Evolutionary conservation across 2,888 invertebrate genomes (phyloP), one percentile per base, ranked within the genome.

Genomic region (Cenopis cana): DNA sequence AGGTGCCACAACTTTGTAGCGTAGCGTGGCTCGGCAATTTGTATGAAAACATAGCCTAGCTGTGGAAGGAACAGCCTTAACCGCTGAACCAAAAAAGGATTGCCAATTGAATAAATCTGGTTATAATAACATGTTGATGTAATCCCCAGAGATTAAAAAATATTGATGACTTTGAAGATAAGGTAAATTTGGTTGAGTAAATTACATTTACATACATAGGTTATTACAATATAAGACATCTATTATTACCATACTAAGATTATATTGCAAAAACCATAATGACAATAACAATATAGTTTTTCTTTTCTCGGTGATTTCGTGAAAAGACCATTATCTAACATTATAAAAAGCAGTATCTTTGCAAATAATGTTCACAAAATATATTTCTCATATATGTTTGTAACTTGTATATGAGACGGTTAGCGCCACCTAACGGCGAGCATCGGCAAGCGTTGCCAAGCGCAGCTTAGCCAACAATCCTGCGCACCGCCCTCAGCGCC

Each of bases 341-440:
- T 69, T 56, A 20, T 72, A 66, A 57, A 67, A 72, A 72, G 54
- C 54, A 18, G 6, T 14, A 52, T 12, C 20, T 41, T 12, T 41
- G 38, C 11, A 41, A 41, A 24, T 14, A 14, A 54, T 50, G 2
- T 17, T 54, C 12, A 29, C 5, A 24, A 14, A 20, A 20, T 20
- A 52, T 20, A 14, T 14, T 29, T 29, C 2, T 54, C 0, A 54
- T 24, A 18, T 55, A 24, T 24, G 24, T 24, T 24, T 24, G 24
- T 24, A 24, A 24, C 4, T 24, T 24, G 8, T 33, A 33, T 33
- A 33, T 8, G 33, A 8, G 6, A 33, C 33, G 5, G 8, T 33
- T 33, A 79, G 69, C 84, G 85, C 82, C 84, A 85, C 84, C 87
- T 87, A 80, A 76, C 38, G 72, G 61, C 65, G 76, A 75, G 65